These are phyloP conservation scores for Halcyon leucocephala DNA, from an alignment of 2,797 vertebrate species.

Conservation along the genomic window DNA sequence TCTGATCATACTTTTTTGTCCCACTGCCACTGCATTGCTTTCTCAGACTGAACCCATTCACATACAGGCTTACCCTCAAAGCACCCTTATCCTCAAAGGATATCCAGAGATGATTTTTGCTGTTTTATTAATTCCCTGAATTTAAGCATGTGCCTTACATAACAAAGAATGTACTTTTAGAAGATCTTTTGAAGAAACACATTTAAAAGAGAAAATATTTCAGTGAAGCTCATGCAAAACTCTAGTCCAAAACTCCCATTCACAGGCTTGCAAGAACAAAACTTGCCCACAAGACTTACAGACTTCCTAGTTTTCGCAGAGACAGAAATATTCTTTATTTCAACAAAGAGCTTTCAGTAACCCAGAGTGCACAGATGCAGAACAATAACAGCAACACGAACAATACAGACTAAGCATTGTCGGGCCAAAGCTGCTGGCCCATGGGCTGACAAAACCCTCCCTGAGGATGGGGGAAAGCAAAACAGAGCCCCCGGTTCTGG, in stretches of 20 bases:
- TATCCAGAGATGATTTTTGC: not conserved
- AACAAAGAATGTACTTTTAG: not conserved
- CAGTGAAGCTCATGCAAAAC: not conserved
- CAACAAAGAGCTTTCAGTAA: not conserved
- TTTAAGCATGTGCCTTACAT: not conserved
- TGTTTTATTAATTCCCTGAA: not conserved
- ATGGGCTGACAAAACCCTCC: not conserved
- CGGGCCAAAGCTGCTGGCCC: not conserved
- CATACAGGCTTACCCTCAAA: not conserved
- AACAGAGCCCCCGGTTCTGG: not conserved
- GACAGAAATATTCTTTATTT: not conserved
- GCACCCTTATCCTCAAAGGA: not conserved
- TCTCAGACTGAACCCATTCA: not conserved
- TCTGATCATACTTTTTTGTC: not conserved
- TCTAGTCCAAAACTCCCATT: not conserved
- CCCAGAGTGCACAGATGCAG: not conserved
- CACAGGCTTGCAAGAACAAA: not conserved
- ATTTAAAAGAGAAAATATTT: not conserved
- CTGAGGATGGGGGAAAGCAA: fast-evolving
- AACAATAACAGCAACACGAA: not conserved
- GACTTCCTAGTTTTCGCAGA: not conserved
- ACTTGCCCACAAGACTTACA: not conserved
- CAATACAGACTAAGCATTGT: not conserved
- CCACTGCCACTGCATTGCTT: not conserved
- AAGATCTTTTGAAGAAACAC: not conserved